phyloP scores from a whole-genome alignment of 1,140 invertebrate genomes.

The Ooceraea biroi region DNA sequence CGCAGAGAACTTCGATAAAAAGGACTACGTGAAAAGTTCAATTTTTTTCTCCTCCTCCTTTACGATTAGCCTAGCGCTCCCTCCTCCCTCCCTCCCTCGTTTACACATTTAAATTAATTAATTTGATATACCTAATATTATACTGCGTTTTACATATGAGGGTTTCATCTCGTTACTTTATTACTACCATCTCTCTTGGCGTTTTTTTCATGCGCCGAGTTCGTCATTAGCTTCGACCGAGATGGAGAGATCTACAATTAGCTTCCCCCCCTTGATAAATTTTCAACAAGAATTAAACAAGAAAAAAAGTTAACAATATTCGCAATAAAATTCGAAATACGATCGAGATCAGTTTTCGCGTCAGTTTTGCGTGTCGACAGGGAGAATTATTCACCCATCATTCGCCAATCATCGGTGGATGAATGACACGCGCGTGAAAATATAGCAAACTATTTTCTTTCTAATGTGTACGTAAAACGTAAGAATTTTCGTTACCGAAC shows the following conservation, averaged over 20 bases:
- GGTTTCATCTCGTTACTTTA: constrained; percentile 57
- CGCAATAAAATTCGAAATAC: constrained; percentile 47
- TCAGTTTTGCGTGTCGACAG: constrained; percentile 5
- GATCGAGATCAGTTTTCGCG: background rate
- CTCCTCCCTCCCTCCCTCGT: constrained; percentile 25
- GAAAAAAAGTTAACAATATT: constrained; percentile 34
- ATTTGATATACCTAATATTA: constrained; percentile 68
- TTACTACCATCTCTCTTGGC: constrained; percentile 53
- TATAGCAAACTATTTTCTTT: no score
- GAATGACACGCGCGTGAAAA: background rate
- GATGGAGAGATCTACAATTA: no score
- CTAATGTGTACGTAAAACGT: no score
- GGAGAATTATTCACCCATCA: constrained; percentile 15
- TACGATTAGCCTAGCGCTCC: constrained; percentile 56
- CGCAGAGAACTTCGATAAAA: constrained; percentile 54
- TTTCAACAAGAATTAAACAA: constrained; percentile 31
- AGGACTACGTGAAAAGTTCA: constrained; percentile 58
- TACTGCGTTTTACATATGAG: constrained; percentile 62
- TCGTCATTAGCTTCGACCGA: constrained; percentile 68
- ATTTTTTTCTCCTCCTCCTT: constrained; percentile 3
- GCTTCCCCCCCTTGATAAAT: constrained; percentile 31
- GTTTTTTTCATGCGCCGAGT: constrained; percentile 71
- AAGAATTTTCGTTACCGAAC: no score
- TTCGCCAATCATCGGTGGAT: background rate
- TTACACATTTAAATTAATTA: constrained; percentile 70